Evolutionary conservation across 2,888 invertebrate species (phyloP), one percentile per base, ranked within the genome.

Genomic region (Epinotia nisella): DNA sequence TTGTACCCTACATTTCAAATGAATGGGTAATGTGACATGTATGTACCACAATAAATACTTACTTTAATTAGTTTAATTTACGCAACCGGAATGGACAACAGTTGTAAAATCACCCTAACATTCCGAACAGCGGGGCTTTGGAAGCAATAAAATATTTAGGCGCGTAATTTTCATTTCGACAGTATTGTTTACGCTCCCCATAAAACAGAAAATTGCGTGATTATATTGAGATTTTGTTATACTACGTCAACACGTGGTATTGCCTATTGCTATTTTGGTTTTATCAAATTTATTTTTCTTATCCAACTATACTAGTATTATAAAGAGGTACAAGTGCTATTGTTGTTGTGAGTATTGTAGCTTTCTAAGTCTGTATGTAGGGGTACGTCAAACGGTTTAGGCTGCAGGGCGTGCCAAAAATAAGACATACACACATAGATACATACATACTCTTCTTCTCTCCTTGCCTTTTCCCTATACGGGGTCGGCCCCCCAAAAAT

Each of bases 131-230:
- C 15, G 7, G 7, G 64, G 70, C 76, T 75, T 68, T 73, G 60
- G 70, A 72, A 72, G 74, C 75, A 76, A 76, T 82, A 82, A 83
- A 82, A 83, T 75, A 73, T 75, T 76, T 77, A 76, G 80, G 78
- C 77, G 76, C 67, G 76, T 77, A 80, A 82, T 83, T 83, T 81
- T 76, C 81, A 77, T 81, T 83, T 80, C 76, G 77, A 81, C 78
- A 78, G 74, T 56, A 74, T 78, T 79, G 82, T 83, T 83, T 83
- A 83, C 80, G 79, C 75, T 66, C 24, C 75, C 78, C 76, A 78
- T 83, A 83, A 83, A 83, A 72, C 64, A 70, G 76, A 73, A 72
- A 75, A 77, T 76, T 77, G 78, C 76, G 75, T 75, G 76, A 79
- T 82, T 79, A 78, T 78, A 72, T 75, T 75, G 76, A 75, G 58